phyloP scores from a whole-genome alignment of 2,888 invertebrate genomes.

The Chloromyia formosa region DNA sequence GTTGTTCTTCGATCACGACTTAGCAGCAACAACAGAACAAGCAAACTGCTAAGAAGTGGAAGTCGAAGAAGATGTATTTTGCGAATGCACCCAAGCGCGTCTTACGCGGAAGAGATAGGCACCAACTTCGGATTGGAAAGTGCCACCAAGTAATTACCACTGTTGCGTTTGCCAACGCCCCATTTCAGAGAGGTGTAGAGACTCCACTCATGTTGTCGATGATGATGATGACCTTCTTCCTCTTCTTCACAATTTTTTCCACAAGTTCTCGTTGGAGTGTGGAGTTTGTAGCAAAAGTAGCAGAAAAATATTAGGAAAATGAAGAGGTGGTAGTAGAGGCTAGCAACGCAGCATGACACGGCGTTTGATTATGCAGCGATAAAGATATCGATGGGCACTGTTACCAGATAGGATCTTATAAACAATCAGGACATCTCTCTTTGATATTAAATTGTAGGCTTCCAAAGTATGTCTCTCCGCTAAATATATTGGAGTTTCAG shows the following conservation, averaged over 20 bases:
- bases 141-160: constrained; percentile 47
- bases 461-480: not conserved
- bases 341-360: not conserved
- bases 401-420: not conserved
- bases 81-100: not conserved
- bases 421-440: too few relatives aligned
- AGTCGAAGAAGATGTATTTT: not conserved
- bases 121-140: not conserved
- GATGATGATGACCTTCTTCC: constrained; percentile 34
- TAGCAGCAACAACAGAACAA: too few relatives aligned
- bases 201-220: not conserved
- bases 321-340: not conserved
- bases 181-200: constrained; percentile 40
- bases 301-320: not conserved
- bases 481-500: too few relatives aligned
- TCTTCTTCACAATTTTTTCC: not conserved
- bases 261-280: constrained; percentile 7
- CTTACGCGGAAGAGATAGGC: not conserved
- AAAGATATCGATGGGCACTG: not conserved
- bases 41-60: not conserved
- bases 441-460: too few relatives aligned
- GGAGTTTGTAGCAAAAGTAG: not conserved
- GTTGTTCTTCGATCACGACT: not conserved
- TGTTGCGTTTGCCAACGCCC: constrained; percentile 47
- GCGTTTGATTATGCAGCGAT: too few relatives aligned